Percentiles rank a stretch among this genome's conserved stretches.
Conservation (phyloP, 1,140 invertebrate genomes). For the Drosophila ananassae region DNA sequence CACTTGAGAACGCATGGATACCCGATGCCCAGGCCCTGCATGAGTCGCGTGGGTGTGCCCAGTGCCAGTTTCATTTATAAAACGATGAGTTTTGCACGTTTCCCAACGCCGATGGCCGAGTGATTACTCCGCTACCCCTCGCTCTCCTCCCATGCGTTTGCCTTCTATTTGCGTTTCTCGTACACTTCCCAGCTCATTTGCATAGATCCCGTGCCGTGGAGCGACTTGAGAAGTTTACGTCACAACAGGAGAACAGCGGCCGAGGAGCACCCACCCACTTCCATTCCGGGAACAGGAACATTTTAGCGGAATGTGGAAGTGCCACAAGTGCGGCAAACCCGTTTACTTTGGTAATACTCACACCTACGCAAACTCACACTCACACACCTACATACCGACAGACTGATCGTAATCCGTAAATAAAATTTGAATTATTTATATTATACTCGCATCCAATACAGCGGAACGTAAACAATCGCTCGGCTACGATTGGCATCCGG, state of each 20-base stretch:
- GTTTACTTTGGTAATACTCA: conserved; percentile 90
- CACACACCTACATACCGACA: conserved; percentile 4
- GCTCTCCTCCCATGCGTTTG: conserved; percentile 58
- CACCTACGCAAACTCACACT: conserved; percentile 33
- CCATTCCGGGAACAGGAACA: conserved; percentile 41
- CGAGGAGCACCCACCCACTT: conserved; percentile 9
- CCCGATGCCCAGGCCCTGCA: conserved; percentile 36
- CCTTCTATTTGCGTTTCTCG: conserved; percentile 67
- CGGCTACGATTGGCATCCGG: conserved; percentile 96
- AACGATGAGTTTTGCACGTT: conserved; percentile 52
- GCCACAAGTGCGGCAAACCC: conserved; percentile 93
- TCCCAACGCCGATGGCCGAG: conserved; percentile 20
- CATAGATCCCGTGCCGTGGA: conserved; percentile 38
- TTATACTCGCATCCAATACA: conserved; percentile 82
- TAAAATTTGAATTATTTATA: conserved; percentile 65
- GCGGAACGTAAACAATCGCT: conserved; percentile 95
- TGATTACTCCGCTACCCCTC: conserved; percentile 46
- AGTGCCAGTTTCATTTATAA: conserved; percentile 55
- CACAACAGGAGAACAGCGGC: conserved; percentile 16
- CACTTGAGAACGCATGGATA: conserved; percentile 45
- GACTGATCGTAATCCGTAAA: conserved; percentile 56
- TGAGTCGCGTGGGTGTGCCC: conserved; percentile 15
- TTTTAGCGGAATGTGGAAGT: conserved; percentile 90
- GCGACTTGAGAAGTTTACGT: conserved; percentile 20
- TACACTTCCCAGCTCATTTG: conserved; percentile 55